A percentile compares a stretch with the other conserved stretches of the same genome.
Conservation (phyloP, 2,888 invertebrate genomes). For the Bombylius major region DNA sequence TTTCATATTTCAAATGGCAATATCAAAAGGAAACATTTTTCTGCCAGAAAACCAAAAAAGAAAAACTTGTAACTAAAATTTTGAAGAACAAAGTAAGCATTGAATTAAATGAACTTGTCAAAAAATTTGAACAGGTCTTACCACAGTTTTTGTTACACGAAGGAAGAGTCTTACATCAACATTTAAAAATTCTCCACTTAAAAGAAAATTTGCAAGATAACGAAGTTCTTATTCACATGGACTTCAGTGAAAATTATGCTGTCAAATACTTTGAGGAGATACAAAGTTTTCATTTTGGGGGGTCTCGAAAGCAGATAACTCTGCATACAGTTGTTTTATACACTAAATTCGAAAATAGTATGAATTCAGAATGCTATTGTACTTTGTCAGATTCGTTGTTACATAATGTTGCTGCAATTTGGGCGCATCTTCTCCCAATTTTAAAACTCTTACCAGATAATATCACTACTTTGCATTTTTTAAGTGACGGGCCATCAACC, state of each 20-base stretch:
- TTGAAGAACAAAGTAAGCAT: too few relatives aligned
- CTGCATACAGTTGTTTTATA: neutral
- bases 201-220: neutral
- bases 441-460: neutral
- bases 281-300: neutral
- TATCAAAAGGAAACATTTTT: too few relatives aligned
- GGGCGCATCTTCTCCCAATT: neutral
- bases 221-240: neutral
- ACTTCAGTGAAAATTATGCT: neutral
- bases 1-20: too few relatives aligned
- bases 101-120: neutral
- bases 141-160: neutral
- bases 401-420: neutral
- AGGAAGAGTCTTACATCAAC: neutral
- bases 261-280: neutral
- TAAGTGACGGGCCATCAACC: conserved; percentile 1
- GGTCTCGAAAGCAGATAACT: neutral
- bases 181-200: neutral
- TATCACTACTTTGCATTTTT: neutral
- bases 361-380: neutral
- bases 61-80: too few relatives aligned
- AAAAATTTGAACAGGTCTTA: neutral
- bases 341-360: neutral
- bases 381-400: neutral
- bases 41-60: too few relatives aligned